Conservation (phyloP, 2,113 vertebrate genomes). For the Carassius carassius region DNA sequence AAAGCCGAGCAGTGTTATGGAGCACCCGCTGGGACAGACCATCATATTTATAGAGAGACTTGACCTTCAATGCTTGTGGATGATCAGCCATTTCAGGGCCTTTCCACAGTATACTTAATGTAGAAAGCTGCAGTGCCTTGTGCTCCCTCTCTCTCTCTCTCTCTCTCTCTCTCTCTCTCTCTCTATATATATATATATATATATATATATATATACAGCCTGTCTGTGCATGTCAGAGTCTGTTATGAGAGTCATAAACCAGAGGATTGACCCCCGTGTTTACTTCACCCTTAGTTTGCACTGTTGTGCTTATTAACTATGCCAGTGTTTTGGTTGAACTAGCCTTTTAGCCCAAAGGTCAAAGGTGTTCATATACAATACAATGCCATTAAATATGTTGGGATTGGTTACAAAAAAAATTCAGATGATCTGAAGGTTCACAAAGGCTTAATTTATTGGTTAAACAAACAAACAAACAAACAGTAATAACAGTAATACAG, state of each 20-base stretch:
- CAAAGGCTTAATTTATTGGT: neutral
- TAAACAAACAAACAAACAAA: neutral
- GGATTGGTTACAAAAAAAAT: neutral
- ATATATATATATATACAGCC: neutral
- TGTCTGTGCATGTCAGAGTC: neutral
- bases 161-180: too few relatives aligned
- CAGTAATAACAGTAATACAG: too few relatives aligned
- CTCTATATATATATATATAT: too few relatives aligned
- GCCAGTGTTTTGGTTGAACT: neutral
- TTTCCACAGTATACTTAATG: constrained; percentile 20
- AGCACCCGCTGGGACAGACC: constrained; percentile 54
- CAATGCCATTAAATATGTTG: neutral
- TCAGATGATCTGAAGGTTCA: neutral
- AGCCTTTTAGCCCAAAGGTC: neutral
- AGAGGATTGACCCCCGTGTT: neutral
- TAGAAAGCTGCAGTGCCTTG: neutral
- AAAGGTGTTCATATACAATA: neutral
- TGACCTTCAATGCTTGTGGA: constrained; percentile 53
- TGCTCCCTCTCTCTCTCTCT: too few relatives aligned
- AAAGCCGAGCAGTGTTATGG: constrained; percentile 40
- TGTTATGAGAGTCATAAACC: constrained; percentile 23
- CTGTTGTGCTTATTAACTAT: neutral
- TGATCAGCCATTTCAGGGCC: constrained; percentile 46
- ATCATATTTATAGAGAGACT: constrained; percentile 58
- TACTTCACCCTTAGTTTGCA: neutral